Conservation (phyloP, 2,113 vertebrate species). For the Nannospalax galili region DNA sequence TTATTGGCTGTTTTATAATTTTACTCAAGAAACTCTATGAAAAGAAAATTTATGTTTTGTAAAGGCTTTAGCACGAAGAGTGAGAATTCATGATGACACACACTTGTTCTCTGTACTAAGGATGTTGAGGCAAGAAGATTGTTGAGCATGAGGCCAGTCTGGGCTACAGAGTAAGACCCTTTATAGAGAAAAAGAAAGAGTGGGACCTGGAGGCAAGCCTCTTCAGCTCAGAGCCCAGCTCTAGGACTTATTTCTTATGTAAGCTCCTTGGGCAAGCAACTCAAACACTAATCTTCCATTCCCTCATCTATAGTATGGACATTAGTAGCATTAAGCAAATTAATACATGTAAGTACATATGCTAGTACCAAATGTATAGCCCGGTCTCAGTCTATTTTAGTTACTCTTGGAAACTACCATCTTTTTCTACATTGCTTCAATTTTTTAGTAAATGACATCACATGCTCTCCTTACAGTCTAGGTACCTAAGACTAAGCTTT, state of each 20-base stretch:
- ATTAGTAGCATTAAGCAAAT: not conserved
- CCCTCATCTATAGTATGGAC: not conserved
- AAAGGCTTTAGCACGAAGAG: not conserved
- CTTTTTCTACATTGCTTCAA: not conserved
- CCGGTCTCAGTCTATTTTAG: not conserved
- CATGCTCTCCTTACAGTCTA: not conserved
- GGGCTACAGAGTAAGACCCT: not conserved
- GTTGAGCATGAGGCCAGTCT: not conserved
- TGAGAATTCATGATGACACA: not conserved
- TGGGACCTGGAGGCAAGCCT: not conserved
- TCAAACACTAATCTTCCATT: not conserved
- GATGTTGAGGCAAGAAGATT: not conserved
- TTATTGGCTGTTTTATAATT: not conserved
- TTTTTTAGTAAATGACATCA: not conserved
- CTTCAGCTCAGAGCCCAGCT: not conserved
- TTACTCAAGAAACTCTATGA: conserved; percentile 30
- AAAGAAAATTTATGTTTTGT: conserved; percentile 33
- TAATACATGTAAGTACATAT: not conserved
- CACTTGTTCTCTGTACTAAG: not conserved
- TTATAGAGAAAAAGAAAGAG: not conserved
- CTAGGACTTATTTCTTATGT: not conserved
- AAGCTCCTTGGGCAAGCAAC: not conserved
- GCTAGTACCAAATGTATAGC: not conserved
- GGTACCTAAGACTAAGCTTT: not conserved
- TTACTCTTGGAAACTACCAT: not conserved